These are phyloP conservation scores for Muraenolepis orangiensis DNA, from an alignment of 2,797 vertebrate species.

Conservation along the genomic window DNA sequence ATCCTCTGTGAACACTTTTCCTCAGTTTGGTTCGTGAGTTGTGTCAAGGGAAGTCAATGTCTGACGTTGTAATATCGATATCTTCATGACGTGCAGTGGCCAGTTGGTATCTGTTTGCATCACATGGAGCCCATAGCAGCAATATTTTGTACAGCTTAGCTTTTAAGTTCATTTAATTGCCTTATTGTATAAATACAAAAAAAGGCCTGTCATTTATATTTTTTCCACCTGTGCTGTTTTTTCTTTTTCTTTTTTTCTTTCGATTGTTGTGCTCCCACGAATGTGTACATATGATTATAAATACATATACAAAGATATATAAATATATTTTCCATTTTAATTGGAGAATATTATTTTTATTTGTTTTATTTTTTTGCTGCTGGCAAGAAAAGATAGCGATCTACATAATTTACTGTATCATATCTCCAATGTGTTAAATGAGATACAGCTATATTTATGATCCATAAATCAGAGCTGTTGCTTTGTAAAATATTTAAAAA, in stretches of 20 bases:
- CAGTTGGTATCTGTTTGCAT: conserved; percentile 66
- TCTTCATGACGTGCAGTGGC: conserved; percentile 68
- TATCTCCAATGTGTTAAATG: conserved; percentile 61
- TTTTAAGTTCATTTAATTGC: conserved; percentile 67
- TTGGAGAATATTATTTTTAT: conserved; percentile 78
- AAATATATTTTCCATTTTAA: conserved; percentile 83
- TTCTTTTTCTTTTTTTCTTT: conserved; percentile 66
- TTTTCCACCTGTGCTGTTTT: conserved; percentile 62
- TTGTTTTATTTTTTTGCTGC: conserved; percentile 76
- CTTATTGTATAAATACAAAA: conserved; percentile 67
- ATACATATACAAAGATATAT: conserved; percentile 81
- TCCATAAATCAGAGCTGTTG: conserved; percentile 62
- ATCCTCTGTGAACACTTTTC: conserved; percentile 28
- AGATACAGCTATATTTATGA: conserved; percentile 68
- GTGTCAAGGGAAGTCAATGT: conserved; percentile 44
- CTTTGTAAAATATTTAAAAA: conserved; percentile 62
- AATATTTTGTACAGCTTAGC: conserved; percentile 72
- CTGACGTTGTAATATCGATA: conserved; percentile 51
- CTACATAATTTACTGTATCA: conserved; percentile 63
- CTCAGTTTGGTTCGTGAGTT: conserved; percentile 39
- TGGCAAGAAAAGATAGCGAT: conserved; percentile 65
- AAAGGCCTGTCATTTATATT: conserved; percentile 50
- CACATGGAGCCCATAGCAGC: conserved; percentile 69
- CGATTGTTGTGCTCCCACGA: conserved; percentile 65
- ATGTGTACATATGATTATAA: conserved; percentile 80